Conservation (phyloP, 2,113 vertebrate genomes). For the Camelus dromedarius region DNA sequence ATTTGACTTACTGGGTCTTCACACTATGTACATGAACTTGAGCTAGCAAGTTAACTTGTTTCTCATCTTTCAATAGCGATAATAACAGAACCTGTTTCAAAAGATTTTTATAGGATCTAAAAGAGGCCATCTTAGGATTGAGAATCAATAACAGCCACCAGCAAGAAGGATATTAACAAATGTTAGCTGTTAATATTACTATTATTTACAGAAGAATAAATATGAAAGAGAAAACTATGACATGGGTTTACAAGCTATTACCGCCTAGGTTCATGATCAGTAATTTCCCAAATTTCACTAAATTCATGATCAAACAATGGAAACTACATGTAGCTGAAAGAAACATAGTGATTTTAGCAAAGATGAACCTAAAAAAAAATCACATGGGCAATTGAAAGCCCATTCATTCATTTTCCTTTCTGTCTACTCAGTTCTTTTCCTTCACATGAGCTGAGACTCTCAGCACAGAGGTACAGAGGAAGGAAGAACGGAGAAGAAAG, state of each 20-base stretch:
- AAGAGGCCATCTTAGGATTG: neutral
- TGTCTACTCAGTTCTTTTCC: neutral
- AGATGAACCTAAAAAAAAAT: neutral
- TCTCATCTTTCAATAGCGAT: neutral
- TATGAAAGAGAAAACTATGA: neutral
- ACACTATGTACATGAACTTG: neutral
- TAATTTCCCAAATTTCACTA: neutral
- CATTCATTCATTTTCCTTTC: neutral
- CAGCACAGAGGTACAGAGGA: neutral
- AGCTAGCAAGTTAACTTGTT: neutral
- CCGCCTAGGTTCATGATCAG: neutral
- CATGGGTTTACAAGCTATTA: neutral
- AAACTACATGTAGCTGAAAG: neutral
- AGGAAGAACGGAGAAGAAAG: neutral
- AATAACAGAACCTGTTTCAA: neutral
- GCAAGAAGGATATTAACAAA: neutral
- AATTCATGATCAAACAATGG: neutral
- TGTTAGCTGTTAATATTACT: neutral
- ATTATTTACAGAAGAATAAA: neutral
- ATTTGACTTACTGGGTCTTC: neutral
- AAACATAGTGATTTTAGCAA: neutral
- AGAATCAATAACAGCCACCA: neutral
- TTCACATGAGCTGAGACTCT: neutral
- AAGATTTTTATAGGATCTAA: neutral
- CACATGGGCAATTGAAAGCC: neutral